These are phyloP conservation scores for Chrysaora quinquecirrha DNA, from an alignment of 30 jellyfish, hydroid and myxozoan genomes.

Conservation along the genomic window DNA sequence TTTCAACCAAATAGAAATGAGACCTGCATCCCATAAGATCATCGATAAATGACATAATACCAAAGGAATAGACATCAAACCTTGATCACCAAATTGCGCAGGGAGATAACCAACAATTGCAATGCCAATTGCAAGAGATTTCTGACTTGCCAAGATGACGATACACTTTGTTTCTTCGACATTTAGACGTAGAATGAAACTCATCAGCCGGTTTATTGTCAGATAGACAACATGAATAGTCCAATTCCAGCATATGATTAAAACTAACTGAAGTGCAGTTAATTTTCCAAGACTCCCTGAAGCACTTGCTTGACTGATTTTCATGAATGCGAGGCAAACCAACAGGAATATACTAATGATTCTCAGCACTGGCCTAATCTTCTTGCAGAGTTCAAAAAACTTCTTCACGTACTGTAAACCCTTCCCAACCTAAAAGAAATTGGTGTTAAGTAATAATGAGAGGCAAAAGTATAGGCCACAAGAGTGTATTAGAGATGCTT, in stretches of 20 bases:
- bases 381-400: conserved; percentile 42
- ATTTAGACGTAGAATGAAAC: conserved; percentile 55
- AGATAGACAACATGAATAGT: conserved; percentile 72
- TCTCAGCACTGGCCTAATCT: conserved; percentile 64
- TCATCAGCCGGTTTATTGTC: conserved; percentile 62
- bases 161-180: conserved; percentile 66
- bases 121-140: conserved; percentile 80
- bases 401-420: conserved; percentile 71
- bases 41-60: conserved; percentile 81
- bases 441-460: too few species aligned
- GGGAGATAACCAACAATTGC: conserved; percentile 82
- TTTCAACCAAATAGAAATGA: conserved; percentile 78
- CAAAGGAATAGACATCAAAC: conserved; percentile 80
- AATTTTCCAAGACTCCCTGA: conserved; percentile 74
- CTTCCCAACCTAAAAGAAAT: conserved; percentile 97
- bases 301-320: conserved; percentile 87
- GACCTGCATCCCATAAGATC: conserved; percentile 75
- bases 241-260: conserved; percentile 74
- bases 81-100: conserved; percentile 74
- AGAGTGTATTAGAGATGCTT: too few species aligned
- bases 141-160: conserved; percentile 88
- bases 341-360: conserved; percentile 65
- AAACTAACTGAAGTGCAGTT: conserved; percentile 41
- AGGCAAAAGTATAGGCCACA: too few species aligned
- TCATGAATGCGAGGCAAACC: conserved; percentile 74